Base-by-base conservation (phyloP, 2,797 vertebrate genomes). In the Sebastes vulpes region DNA sequence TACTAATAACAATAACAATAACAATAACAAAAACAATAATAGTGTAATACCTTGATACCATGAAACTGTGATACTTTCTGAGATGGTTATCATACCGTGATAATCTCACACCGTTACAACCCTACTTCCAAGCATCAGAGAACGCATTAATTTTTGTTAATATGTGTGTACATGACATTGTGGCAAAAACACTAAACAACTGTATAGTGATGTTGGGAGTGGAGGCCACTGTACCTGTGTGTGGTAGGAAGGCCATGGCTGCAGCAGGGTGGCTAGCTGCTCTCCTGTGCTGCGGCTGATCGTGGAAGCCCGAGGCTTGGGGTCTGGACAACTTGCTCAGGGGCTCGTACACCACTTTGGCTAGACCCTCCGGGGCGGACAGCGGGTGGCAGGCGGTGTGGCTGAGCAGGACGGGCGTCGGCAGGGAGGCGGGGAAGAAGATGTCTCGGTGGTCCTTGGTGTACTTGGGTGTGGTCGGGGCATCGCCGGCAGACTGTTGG, bases 381-480 rank as follows among this genome's bases (percentile, higher is more conserved):
- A 95, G 76, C 4, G 97, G 94, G 81, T 93, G 92, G 82, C 92
- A 88, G 38, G 89, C 4, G 56, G 89, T 25, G 88, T 95, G 94
- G 68, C 91, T 86, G 78, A 95, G 89, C 61, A 95, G 87, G 86
- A 94, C 90, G 0, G 97, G 93, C 0, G 94, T 92, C 3, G 95
- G 90, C 20, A 96, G 85, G 0, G 93, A 90, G 1, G 93, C 82
- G 1, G 98, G 97, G 89, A 99, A 99, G 94, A 99, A 98, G 89
- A 96, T 84, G 87, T 99, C 98, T 52, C 97, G 92, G 86, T 95
- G 97, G 65, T 99, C 98, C 94, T 98, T 98, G 2, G 90, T 93
- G 85, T 97, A 96, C 85, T 99, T 99, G 21, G 98, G 98, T 6
- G 98, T 99, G 72, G 96, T 97, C 3, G 98, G 98, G 0, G 96